phyloP scores from a whole-genome alignment of 2,888 invertebrate genomes.

The Pyrochroa serraticornis region DNA sequence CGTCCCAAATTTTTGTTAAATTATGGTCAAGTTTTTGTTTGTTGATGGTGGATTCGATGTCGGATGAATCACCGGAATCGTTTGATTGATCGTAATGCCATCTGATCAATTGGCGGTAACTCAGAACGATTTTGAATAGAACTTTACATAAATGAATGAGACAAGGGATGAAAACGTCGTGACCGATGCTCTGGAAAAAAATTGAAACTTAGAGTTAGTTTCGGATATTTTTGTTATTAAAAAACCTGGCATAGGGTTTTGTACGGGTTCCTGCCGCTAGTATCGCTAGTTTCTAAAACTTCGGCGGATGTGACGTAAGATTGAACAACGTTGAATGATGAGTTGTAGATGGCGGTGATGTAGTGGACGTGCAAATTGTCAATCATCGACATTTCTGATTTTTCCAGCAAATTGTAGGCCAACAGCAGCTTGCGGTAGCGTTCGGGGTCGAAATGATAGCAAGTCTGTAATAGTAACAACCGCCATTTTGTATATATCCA shows the following conservation, averaged over 20 bases:
- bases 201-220: not conserved
- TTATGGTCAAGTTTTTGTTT: slow-evolving; percentile 90
- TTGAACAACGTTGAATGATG: slow-evolving; percentile 66
- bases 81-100: slow-evolving; percentile 72
- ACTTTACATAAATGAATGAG: slow-evolving; percentile 86
- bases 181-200: slow-evolving; percentile 58
- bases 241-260: slow-evolving; percentile 77
- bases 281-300: slow-evolving; percentile 51
- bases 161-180: slow-evolving; percentile 73
- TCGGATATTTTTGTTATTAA: not conserved
- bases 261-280: slow-evolving; percentile 73
- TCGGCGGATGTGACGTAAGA: slow-evolving; percentile 59
- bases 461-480: slow-evolving; percentile 55
- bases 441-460: slow-evolving; percentile 75
- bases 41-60: slow-evolving; percentile 71
- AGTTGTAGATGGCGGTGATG: slow-evolving; percentile 87
- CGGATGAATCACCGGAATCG: slow-evolving; percentile 41
- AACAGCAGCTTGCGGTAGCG: slow-evolving; percentile 83
- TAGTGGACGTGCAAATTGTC: slow-evolving; percentile 96
- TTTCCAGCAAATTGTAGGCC: slow-evolving; percentile 88
- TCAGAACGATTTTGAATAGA: slow-evolving; percentile 79
- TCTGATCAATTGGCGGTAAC: slow-evolving; percentile 76
- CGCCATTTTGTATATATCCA: not conserved
- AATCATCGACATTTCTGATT: slow-evolving; percentile 85
- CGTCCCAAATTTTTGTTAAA: slow-evolving; percentile 87